Percentiles rank a stretch among this genome's conserved stretches.
Evolutionary conservation across 2,797 vertebrate genomes (phyloP).

Genomic region (Pangasius mekongensis): DNA sequence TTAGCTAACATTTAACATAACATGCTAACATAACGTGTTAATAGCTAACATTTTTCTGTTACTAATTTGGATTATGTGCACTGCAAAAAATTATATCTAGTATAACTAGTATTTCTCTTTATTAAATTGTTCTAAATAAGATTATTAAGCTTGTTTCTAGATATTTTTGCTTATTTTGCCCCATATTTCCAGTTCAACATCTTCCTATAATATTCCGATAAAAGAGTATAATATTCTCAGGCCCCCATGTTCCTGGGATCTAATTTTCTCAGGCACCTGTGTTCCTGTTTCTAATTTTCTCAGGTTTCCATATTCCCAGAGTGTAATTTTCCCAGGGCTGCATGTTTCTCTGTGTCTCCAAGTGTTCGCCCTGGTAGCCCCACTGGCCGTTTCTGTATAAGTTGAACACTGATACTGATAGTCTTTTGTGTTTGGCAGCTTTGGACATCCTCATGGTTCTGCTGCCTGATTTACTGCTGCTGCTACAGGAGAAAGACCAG

Average conservation of each 20-base stretch:
- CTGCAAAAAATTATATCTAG: not conserved
- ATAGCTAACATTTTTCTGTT: too few relatives aligned
- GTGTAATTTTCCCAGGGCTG: not conserved
- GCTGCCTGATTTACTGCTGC: constrained; percentile 87
- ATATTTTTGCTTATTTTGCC: too few relatives aligned
- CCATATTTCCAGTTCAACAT: too few relatives aligned
- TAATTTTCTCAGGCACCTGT: not conserved
- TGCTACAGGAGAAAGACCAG: constrained; percentile 98
- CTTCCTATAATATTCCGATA: too few relatives aligned
- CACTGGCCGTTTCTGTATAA: not conserved
- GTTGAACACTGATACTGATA: not conserved
- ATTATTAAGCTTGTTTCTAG: too few relatives aligned
- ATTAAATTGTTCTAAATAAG: too few relatives aligned
- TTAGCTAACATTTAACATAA: too few relatives aligned
- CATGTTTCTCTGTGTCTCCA: not conserved
- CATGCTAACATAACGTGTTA: too few relatives aligned
- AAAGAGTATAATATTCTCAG: not conserved
- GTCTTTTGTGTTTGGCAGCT: constrained; percentile 25
- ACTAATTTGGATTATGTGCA: too few relatives aligned
- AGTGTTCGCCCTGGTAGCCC: not conserved
- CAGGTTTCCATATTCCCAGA: not conserved
- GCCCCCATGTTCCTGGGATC: not conserved
- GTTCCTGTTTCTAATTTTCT: not conserved
- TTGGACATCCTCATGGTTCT: constrained; percentile 88
- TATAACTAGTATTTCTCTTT: not conserved